Evolutionary conservation across 2,797 vertebrate species (phyloP).

Genomic region (Antrozous pallidus): DNA sequence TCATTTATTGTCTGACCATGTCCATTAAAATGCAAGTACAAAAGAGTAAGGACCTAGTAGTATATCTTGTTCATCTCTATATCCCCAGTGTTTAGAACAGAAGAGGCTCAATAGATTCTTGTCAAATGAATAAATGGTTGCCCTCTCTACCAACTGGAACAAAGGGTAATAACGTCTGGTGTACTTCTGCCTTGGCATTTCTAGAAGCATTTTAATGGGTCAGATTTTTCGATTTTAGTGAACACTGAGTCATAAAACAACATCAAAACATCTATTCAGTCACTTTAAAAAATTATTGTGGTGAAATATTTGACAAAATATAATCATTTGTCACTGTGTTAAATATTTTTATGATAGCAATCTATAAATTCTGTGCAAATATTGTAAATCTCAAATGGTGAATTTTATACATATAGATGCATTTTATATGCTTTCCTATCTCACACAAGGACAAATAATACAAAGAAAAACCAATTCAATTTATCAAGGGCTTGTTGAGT

Average conservation of each 20-base stretch:
- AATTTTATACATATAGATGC: not conserved
- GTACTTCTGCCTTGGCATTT: slow-evolving; percentile 25
- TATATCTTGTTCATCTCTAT: not conserved
- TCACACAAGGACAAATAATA: not conserved
- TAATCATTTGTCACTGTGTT: not conserved
- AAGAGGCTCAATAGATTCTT: not conserved
- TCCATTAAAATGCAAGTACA: not conserved
- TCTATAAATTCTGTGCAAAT: not conserved
- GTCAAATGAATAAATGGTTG: not conserved
- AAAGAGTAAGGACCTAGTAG: not conserved
- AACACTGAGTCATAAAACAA: slow-evolving; percentile 41
- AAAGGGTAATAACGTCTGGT: slow-evolving; percentile 13
- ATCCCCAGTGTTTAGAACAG: not conserved
- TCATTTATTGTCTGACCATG: not conserved
- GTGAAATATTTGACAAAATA: slow-evolving; percentile 43
- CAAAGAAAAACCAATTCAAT: not conserved
- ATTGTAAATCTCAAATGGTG: not conserved
- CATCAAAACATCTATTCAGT: not conserved
- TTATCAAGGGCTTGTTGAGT: not conserved
- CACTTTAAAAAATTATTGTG: slow-evolving; percentile 13
- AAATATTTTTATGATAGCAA: slow-evolving; percentile 20
- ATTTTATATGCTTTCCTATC: not conserved
- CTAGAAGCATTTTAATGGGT: slow-evolving; percentile 5
- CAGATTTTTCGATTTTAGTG: slow-evolving; percentile 13
- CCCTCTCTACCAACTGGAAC: not conserved